Percentiles rank a stretch among this genome's conserved stretches.
Evolutionary conservation across 2,113 vertebrate genomes (phyloP).

Genomic region (Megatriorchis doriae): DNA sequence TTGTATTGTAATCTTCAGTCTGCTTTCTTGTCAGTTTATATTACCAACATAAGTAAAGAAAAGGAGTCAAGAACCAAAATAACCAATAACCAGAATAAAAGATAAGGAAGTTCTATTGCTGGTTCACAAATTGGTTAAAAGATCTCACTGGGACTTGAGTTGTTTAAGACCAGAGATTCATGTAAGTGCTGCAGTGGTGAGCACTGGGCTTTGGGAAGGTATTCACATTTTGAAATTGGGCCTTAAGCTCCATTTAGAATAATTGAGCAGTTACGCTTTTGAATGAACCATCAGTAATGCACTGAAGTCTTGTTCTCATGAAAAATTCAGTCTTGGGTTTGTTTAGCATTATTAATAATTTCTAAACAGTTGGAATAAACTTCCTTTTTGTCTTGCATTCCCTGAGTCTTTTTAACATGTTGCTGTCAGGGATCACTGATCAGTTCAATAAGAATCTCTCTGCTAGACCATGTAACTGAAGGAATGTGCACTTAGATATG

Average conservation of each 20-base stretch:
- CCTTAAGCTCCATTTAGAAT: neutral
- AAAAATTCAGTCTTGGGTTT: neutral
- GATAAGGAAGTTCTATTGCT: neutral
- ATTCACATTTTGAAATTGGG: neutral
- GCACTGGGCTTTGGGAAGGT: neutral
- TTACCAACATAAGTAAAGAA: neutral
- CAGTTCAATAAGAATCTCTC: neutral
- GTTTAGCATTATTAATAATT: neutral
- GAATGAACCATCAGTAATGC: neutral
- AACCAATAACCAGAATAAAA: neutral
- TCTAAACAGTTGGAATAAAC: neutral
- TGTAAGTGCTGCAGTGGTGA: neutral
- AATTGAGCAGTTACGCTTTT: neutral
- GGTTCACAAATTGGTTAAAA: neutral
- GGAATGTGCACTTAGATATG: neutral
- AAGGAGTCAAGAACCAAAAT: neutral
- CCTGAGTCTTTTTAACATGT: neutral
- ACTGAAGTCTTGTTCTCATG: neutral
- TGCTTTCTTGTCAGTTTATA: neutral
- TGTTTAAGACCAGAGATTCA: neutral
- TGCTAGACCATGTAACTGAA: neutral
- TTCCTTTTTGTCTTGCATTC: neutral
- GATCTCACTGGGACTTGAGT: neutral
- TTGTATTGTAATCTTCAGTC: neutral
- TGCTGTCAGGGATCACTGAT: neutral